A percentile compares a stretch with the other conserved stretches of the same genome.
Evolutionary conservation across 2,888 invertebrate species (phyloP).

Genomic region (Lasioglossum calceatum): DNA sequence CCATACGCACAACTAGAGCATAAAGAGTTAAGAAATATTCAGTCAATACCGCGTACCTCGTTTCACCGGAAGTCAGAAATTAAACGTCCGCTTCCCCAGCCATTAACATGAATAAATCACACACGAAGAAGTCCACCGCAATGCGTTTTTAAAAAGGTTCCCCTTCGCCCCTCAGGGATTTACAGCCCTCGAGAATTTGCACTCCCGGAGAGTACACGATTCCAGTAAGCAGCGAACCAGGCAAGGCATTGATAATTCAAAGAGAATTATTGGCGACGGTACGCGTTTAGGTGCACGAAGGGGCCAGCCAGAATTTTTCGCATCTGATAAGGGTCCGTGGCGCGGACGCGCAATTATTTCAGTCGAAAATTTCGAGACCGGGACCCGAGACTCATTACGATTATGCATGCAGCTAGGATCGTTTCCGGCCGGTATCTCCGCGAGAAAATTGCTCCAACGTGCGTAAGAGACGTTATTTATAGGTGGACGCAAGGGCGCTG

Average conservation of each 20-base stretch:
- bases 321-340: constrained; percentile 24
- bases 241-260: neutral
- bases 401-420: constrained; percentile 56
- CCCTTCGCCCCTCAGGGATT: neutral
- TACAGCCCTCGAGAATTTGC: neutral
- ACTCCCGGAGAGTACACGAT: neutral
- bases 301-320: constrained; percentile 12
- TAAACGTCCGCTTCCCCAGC: neutral
- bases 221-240: neutral
- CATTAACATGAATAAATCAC: neutral
- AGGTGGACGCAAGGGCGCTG: constrained; percentile 33
- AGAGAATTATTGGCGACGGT: neutral
- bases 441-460: constrained; percentile 59
- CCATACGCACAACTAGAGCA: neutral
- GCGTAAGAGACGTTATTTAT: constrained; percentile 62
- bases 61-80: neutral
- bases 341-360: constrained; percentile 46
- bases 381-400: constrained; percentile 35
- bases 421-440: constrained; percentile 54
- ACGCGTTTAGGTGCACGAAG: constrained; percentile 20
- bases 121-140: neutral
- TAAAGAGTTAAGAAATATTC: neutral
- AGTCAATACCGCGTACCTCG: neutral
- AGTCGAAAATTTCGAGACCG: constrained; percentile 34
- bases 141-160: neutral